phyloP scores from a whole-genome alignment of 1,140 invertebrate genomes.

The Tetragonula clypearis region DNA sequence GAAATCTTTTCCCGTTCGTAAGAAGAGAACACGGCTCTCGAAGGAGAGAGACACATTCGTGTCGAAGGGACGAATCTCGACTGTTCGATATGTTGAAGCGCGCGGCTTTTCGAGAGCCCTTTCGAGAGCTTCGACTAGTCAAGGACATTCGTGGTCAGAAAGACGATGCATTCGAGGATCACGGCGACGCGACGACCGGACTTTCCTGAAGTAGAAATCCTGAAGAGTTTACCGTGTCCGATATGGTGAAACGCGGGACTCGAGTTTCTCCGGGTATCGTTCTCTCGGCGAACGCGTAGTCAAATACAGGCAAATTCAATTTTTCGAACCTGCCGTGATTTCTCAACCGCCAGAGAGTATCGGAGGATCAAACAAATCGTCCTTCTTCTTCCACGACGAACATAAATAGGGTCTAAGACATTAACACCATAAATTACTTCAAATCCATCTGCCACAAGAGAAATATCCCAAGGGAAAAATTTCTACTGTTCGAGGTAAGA shows the following conservation, averaged over 20 bases:
- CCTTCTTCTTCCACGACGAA: too few relatives aligned
- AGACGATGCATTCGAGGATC: constrained; percentile 16
- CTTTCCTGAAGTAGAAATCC: constrained; percentile 11
- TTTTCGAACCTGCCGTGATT: not conserved
- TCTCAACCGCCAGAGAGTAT: not conserved
- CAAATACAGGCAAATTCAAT: not conserved
- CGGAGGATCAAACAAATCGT: too few relatives aligned
- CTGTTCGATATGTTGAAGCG: constrained; percentile 38
- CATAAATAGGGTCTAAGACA: too few relatives aligned
- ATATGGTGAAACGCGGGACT: not conserved
- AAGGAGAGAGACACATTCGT: not conserved
- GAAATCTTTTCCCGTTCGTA: not conserved
- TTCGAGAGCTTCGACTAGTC: constrained; percentile 12
- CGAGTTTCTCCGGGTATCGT: constrained; percentile 12
- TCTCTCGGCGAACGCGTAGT: not conserved
- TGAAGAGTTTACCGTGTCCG: constrained; percentile 3
- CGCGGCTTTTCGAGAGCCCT: constrained; percentile 22
- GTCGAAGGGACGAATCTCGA: not conserved
- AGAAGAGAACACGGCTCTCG: not conserved
- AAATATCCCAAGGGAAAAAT: too few relatives aligned
- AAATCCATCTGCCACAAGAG: too few relatives aligned
- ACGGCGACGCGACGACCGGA: constrained; percentile 10
- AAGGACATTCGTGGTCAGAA: constrained; percentile 5
- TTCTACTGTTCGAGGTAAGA: too few relatives aligned
- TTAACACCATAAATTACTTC: too few relatives aligned